Base-by-base conservation (phyloP, 2,113 vertebrate genomes). In the Tachysurus fulvidraco region DNA sequence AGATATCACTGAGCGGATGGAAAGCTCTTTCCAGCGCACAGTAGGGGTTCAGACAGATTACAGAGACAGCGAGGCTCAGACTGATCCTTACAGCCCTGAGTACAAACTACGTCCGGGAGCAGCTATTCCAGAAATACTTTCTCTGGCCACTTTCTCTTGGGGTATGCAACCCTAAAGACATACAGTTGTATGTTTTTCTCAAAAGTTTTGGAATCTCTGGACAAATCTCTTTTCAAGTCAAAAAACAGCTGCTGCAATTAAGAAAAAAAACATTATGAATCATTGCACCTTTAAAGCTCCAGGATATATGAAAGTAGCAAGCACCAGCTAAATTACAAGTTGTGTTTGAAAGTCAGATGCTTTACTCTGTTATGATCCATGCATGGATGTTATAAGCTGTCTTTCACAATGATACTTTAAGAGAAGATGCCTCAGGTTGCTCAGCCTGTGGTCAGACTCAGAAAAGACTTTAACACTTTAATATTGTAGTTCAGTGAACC, bases 21-120 rank as follows among this genome's bases (percentile, higher is more conserved):
- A 84, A 10, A 88, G 86, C 23, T 82, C 85, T 0, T 86, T 82
- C 4, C 95, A 95, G 89, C 88, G 55, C 76, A 96, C 95, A 0
- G 92, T 97, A 83, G 95, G 92, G 2, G 96, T 96, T 13, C 98
- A 99, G 93, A 99, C 98, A 0, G 97, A 98, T 91, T 99, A 97
- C 91, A 95, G 98, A 76, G 98, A 99, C 88, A 95, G 95, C 9
- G 98, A 99, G 90, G 90, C 96, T 11, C 98, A 99, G 90, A 99
- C 98, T 0, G 97, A 99, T 80, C 98, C 98, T 0, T 99, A 96
- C 91, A 96, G 95, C 85, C 96, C 97, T 5, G 95, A 96, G 54
- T 97, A 96, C n/a, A 60, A 95, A 25, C 87, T 97, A 9, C 92
- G 57, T 21, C 91, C 94, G 8, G 95, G 95, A 46, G 95, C 95